Evolutionary conservation across 2,888 invertebrate genomes (phyloP), one percentile per base, ranked within the genome.

Genomic region (Diabrotica balteata): DNA sequence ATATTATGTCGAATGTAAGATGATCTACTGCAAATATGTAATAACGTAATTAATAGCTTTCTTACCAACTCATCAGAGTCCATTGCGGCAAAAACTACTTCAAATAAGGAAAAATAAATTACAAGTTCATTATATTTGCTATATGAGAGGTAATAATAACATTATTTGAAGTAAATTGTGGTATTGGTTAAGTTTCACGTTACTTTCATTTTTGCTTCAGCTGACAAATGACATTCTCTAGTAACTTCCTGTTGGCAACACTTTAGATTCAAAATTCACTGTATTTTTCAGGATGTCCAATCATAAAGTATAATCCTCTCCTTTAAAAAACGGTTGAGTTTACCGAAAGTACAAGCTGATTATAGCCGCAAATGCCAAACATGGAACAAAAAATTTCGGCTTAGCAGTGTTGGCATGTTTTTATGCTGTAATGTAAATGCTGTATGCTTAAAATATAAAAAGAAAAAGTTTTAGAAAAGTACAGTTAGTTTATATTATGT

Each of bases 151-250:
- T 70, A 63, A 61, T 47, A 43, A 54, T 66, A 72, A 64, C 71
- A 72, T 70, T 62, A 70, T 70, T 59, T 66, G 22, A 54, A 64
- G 43, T 51, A 70, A 66, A 70, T 67, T 66, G 63, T 63, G 17
- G 66, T 60, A 69, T 72, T 73, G 77, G 77, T 78, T 77, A 77
- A 73, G 67, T 77, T 75, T 78, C 78, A 78, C 77, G 76, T 77
- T 78, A 73, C 74, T 76, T 71, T 72, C 69, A 67, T 67, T 59
- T 63, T 63, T 45, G 42, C 47, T 49, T 44, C 17, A 43, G 32
- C 32, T 32, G 61, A 67, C 66, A 66, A 8, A 46, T 51, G 53
- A 59, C 51, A 57, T 17, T 9, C 7, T 50, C 7, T 50, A 50
- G 52, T 47, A n/a, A 52, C 61, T 61, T 62, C 53, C 61, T 62